phyloP scores from a whole-genome alignment of 2,113 vertebrate species.

The Mormyrus lacerda region DNA sequence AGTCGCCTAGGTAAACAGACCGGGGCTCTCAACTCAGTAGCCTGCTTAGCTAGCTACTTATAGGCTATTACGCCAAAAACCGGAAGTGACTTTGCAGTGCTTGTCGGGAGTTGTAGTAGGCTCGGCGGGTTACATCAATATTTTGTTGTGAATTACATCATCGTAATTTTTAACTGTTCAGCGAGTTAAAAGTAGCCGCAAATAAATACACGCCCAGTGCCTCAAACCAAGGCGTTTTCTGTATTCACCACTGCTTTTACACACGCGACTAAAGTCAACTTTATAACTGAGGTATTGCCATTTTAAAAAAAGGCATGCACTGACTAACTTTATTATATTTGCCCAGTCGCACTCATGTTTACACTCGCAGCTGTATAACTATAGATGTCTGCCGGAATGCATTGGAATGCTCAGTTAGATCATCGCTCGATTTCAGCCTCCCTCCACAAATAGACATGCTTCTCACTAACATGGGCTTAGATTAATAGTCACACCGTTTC shows the following conservation, averaged over 20 bases:
- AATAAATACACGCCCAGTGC: background rate
- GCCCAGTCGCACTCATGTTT: background rate
- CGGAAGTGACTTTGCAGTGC: background rate
- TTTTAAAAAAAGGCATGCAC: background rate
- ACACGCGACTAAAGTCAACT: background rate
- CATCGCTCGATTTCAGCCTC: background rate
- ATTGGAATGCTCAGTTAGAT: background rate
- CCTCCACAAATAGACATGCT: background rate
- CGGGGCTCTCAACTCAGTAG: background rate
- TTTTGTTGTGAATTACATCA: slow-evolving; percentile 6
- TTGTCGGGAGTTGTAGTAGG: background rate
- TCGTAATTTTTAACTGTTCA: background rate
- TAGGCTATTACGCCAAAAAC: background rate
- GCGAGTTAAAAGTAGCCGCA: background rate
- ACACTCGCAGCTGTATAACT: background rate
- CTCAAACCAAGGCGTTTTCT: background rate
- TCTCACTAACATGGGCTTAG: background rate
- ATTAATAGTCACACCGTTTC: background rate
- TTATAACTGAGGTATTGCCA: background rate
- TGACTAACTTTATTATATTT: background rate
- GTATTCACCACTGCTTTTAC: background rate
- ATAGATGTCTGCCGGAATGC: background rate
- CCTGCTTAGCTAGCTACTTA: background rate
- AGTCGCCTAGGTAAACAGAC: background rate
- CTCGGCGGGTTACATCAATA: background rate